Base-by-base conservation (phyloP, 2,113 vertebrate genomes). In the Mormoops blainvillei region DNA sequence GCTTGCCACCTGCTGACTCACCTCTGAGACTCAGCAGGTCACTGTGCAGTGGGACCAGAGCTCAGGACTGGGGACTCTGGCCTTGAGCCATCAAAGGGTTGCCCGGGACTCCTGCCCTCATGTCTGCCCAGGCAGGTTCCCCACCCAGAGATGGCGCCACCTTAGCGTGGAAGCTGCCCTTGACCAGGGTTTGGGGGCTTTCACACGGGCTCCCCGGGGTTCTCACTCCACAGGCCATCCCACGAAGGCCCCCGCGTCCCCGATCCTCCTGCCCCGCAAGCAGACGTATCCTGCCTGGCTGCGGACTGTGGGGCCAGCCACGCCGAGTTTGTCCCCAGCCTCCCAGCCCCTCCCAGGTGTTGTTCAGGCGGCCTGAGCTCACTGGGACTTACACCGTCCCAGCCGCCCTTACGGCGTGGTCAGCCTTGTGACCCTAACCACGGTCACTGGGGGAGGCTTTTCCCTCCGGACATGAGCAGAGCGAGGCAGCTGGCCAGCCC, bases 181-280 rank as follows among this genome's bases (percentile, higher is more conserved):
- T 15, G 6, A 38, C 31, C 19, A 4, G 24, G 58, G 12, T 3
- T 14, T 24, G 10, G 11, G 11, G 31, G 3, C 12, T 20, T 63
- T 48, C 65, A 6, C 0, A 11, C 0, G 4, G 28, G 22, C 41
- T 63, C 18, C 56, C 58, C 33, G 65, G 48, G 9, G 43, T 38
- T 50, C 18, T 5, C 5, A 65, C 1, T 36, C 14, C 1, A 12
- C 0, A 2, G 26, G 8, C 68, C 18, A 1, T 3, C 26, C 54
- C 7, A 9, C 0, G 5, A 16, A 2, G 19, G 63, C 58, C 73
- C 65, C 31, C 20, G 61, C 41, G 36, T 20, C 28, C 67, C 16
- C 2, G 4, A 11, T 10, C 13, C 36, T 65, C 33, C 58, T 71
- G 15, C 20, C 45, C 68, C 41, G 12, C 0, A 0, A 12, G 52